Base-by-base conservation (phyloP, 1,140 invertebrate species). In the Papilio machaon region DNA sequence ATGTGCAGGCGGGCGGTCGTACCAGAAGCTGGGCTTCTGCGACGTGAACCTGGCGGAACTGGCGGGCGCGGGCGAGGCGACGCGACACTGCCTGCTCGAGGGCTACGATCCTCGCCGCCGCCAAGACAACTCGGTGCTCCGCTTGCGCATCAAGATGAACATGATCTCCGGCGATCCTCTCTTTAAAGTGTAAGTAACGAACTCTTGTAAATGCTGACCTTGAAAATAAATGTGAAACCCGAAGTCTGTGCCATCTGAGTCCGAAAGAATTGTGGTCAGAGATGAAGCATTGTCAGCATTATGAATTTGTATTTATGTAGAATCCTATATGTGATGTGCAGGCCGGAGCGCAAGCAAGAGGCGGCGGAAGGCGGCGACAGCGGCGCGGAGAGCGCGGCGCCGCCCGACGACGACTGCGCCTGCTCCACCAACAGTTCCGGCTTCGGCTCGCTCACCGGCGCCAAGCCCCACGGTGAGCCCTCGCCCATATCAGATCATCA, bases 41-140 rank as follows among this genome's bases (percentile, higher is more conserved):
- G 99, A 99, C 95, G 95, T 99, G 82, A 99, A 99, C 95, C 96
- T 99, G 86, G 98, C 99, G 47, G 98, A 99, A 95, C 98, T 98
- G 95, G 99, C 99, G 58, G 99, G 99, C 82, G 97, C 98, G n/a
- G 98, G 98, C 15, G 95, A 97, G 82, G 97, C 97, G 67, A 96
- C 96, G 82, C 96, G 98, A 83, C 96, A 98, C 83, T 99, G 97
- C 92, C 96, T 99, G 74, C 95, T 99, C 23, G 98, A 99, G 95
- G 99, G 99, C 5, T 99, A 99, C 92, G 98, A 99, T 94, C 96
- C 97, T 73, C 95, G 97, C 75, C 97, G 98, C 91, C 96, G 99
- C 47, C 98, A 99, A 89, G 99, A 99, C 94, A 99, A 99, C 95
- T 99, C 98, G 52, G 98, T 98, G 96, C 96, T 99, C 15, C 96